These are phyloP conservation scores for Ornithoptera priamus DNA, from an alignment of 2,888 invertebrate species.

Conservation along the genomic window DNA sequence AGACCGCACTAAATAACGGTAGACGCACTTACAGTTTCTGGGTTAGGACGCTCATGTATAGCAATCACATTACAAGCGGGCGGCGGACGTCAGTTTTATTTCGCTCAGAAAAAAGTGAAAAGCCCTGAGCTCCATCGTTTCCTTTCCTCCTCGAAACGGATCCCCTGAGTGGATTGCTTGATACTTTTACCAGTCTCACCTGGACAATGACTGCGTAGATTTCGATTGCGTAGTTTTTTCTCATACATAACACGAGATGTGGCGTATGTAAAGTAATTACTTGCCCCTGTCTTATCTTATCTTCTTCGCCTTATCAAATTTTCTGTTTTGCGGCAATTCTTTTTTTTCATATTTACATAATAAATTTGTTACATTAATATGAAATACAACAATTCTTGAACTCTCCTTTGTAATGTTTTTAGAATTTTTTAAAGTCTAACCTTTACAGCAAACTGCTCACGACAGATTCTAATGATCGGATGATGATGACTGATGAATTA, in stretches of 20 bases:
- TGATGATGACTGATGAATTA: too few species aligned
- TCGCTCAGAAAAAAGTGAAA: conserved; percentile 22
- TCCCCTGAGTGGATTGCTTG: conserved; percentile 25
- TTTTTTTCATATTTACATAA: background rate
- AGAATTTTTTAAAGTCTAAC: too few species aligned
- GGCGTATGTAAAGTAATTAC: conserved; percentile 4
- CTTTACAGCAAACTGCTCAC: too few species aligned
- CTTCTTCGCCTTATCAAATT: background rate
- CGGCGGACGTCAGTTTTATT: conserved; percentile 28
- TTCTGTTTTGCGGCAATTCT: background rate
- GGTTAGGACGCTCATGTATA: conserved; percentile 25
- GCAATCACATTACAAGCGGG: conserved; percentile 30
- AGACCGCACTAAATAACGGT: conserved; percentile 18
- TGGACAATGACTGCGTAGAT: conserved; percentile 20
- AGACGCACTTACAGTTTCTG: conserved; percentile 20
- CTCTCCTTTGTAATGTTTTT: too few species aligned
- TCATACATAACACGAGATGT: background rate
- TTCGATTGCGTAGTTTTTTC: background rate
- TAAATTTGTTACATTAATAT: background rate
- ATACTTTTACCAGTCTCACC: conserved; percentile 10
- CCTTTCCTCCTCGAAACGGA: background rate
- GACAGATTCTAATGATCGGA: too few species aligned
- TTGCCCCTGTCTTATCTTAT: background rate
- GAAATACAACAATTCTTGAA: background rate
- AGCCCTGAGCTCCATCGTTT: conserved; percentile 18